Evolutionary conservation across 1,140 invertebrate genomes (phyloP).

Genomic region (Spodoptera litura): DNA sequence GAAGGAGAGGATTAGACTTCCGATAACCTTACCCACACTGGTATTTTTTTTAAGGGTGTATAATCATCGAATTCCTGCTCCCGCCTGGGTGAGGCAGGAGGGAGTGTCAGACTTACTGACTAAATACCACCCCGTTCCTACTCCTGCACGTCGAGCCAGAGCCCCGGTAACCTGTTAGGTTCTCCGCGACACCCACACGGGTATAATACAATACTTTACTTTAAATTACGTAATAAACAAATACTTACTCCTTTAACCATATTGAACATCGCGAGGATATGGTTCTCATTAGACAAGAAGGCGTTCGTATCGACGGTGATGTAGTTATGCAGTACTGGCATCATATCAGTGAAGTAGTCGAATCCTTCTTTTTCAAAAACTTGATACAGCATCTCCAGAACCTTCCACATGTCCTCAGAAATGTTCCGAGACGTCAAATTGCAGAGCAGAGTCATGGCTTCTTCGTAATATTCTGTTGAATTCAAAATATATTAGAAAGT

Average conservation of each 20-base stretch:
- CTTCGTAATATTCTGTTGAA: conserved; percentile 96
- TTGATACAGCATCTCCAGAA: conserved; percentile 92
- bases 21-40: no score
- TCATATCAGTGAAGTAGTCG: conserved; percentile 99
- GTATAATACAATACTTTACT: no score
- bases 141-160: no score
- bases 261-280: conserved; percentile 96
- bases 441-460: conserved; percentile 96
- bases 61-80: no score
- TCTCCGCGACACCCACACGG: no score
- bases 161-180: no score
- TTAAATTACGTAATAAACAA: neutral
- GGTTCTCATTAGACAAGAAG: conserved; percentile 96
- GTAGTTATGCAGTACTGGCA: conserved; percentile 99
- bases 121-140: no score
- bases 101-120: no score
- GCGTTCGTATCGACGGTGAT: conserved; percentile 97
- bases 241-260: conserved; percentile 96
- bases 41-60: no score
- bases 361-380: conserved; percentile 97
- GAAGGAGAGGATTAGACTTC: no score
- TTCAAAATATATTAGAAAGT: conserved; percentile 49
- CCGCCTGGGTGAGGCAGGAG: no score
- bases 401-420: conserved; percentile 98
- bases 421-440: conserved; percentile 96